Percentiles rank a stretch among this genome's conserved stretches.
phyloP scores from a whole-genome alignment of 2,888 invertebrate genomes.

The Stegana nigrithorax region DNA sequence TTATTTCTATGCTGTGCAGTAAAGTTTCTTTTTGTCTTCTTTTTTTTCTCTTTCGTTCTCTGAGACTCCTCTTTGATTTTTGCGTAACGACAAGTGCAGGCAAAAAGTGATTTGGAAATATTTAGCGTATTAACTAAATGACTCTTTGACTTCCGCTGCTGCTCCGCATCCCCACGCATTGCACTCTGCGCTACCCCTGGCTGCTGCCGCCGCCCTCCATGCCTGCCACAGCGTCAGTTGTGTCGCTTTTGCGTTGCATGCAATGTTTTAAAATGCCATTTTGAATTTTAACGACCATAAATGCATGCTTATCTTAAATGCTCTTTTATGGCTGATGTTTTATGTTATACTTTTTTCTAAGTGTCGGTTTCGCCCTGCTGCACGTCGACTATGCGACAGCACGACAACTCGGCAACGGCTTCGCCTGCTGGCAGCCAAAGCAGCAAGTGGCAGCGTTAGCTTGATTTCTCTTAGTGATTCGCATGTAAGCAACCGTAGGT shows the following conservation, averaged over 20 bases:
- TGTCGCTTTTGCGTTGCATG: too few species aligned
- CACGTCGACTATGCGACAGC: too few species aligned
- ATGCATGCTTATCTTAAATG: constrained; percentile 60
- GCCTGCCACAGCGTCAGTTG: too few species aligned
- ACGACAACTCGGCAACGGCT: too few species aligned
- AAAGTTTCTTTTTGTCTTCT: constrained; percentile 13
- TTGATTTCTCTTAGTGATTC: too few species aligned
- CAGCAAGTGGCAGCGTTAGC: too few species aligned
- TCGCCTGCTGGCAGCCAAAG: too few species aligned
- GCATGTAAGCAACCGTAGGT: too few species aligned
- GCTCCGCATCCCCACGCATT: constrained; percentile 1
- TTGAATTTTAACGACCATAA: constrained; percentile 62
- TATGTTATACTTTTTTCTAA: constrained; percentile 36
- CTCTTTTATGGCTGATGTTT: constrained; percentile 56
- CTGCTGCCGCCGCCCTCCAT: too few species aligned
- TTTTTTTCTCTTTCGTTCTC: background rate
- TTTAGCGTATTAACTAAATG: constrained; percentile 60
- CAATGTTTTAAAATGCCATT: constrained; percentile 55
- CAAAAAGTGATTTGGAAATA: constrained; percentile 58
- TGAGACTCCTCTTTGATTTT: too few species aligned
- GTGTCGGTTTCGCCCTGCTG: background rate
- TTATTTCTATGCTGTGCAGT: too few species aligned
- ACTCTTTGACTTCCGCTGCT: constrained; percentile 49
- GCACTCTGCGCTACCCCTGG: too few species aligned
- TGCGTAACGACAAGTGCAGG: background rate